phyloP scores from a whole-genome alignment of 2,113 vertebrate genomes.

The Gambusia holbrooki region DNA sequence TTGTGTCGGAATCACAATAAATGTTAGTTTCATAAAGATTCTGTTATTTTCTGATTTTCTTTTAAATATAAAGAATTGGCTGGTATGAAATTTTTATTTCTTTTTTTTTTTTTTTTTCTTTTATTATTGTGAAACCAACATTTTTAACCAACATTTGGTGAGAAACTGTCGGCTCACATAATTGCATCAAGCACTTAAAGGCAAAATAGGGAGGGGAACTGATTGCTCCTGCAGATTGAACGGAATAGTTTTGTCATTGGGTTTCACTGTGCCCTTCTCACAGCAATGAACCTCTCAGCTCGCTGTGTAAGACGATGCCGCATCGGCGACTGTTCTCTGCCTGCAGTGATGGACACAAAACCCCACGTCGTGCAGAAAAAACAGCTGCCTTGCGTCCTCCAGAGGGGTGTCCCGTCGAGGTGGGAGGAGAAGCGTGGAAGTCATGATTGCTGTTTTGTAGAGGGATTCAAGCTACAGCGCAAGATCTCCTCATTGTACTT shows the following conservation, averaged over 20 bases:
- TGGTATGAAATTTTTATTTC: too few species aligned
- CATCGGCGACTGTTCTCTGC: slow-evolving; percentile 30
- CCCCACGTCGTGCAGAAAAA: slow-evolving; percentile 11
- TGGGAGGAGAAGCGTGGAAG: slow-evolving; percentile 14
- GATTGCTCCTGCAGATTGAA: not conserved
- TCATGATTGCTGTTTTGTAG: not conserved
- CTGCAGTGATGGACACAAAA: slow-evolving; percentile 17
- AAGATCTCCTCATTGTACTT: slow-evolving; percentile 12
- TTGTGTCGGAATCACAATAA: too few species aligned
- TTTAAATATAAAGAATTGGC: too few species aligned
- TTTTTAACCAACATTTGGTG: too few species aligned
- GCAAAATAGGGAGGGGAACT: too few species aligned
- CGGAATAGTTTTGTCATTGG: slow-evolving; percentile 12
- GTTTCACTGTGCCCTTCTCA: slow-evolving; percentile 44
- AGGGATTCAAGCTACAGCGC: not conserved
- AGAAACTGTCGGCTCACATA: too few species aligned
- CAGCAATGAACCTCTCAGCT: slow-evolving; percentile 51
- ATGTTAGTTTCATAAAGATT: too few species aligned
- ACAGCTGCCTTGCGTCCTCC: slow-evolving; percentile 20
- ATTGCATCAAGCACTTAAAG: too few species aligned
- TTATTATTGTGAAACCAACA: too few species aligned
- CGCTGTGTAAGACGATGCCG: slow-evolving; percentile 16
- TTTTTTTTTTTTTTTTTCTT: too few species aligned
- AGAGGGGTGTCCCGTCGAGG: slow-evolving; percentile 5
- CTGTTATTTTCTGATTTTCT: too few species aligned